Base-by-base conservation (phyloP, 2,113 vertebrate species). In the Phylloscopus whistleri region DNA sequence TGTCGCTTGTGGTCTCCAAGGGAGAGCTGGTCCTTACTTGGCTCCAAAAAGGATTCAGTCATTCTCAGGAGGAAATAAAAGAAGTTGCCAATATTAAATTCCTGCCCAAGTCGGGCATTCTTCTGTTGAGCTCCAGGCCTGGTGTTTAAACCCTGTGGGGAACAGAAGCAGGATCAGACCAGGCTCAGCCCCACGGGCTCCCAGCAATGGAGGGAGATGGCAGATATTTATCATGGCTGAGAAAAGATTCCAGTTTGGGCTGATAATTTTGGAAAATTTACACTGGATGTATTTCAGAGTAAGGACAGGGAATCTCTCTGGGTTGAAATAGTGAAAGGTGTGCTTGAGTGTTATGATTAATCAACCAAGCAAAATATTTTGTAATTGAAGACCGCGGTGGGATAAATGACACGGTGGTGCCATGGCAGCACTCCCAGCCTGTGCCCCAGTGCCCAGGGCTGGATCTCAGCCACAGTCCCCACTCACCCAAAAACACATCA, bases 381-480 rank as follows among this genome's bases (percentile, higher is more conserved):
- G n/a, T 55, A 4, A 75, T 51, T 70, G 87, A 81, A 21, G 21
- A 13, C 0, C 6, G 4, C 2, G 0, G 23, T 22, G 52, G 64
- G 69, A 33, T 52, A 20, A 81, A 43, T 13, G 81, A 31, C 43
- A 7, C 0, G 0, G 11, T 5, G 53, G 30, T 7, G 46, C 73
- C 1, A 0, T 2, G 12, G 31, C 18, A 1, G 0, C 46, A 13
- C 31, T 39, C 30, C 7, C 37, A 2, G 17, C 4, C 48, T 19
- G 19, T 49, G 21, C 77, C 48, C 37, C 15, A 30, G 31, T 15
- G 13, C 0, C 63, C 15, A 11, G 43, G 41, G 17, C 30, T 0
- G 1, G 12, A 13, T 55, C 35, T 31, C 67, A 73, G 58, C 41
- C 85, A 7, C 10, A 14, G 23, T 16, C 39, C 68, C 53, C 46